Conservation (phyloP, 1,140 invertebrate species). For the Drosophila watanabei region DNA sequence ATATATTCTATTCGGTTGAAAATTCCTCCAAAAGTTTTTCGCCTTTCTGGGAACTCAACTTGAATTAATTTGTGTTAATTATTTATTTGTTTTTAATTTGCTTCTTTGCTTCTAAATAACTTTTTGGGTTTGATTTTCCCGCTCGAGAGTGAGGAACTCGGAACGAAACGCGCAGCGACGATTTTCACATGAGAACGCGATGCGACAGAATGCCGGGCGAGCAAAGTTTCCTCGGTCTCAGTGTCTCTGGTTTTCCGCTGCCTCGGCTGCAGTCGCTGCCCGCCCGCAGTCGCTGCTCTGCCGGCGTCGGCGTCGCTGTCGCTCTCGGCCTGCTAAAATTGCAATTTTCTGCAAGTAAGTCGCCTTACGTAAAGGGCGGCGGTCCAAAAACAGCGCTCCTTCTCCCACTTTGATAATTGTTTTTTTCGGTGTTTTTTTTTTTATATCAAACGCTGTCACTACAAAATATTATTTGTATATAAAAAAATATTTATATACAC, state of each 20-base stretch:
- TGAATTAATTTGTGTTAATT: constrained; percentile 21
- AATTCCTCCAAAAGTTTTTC: constrained; percentile 39
- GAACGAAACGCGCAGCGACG: constrained; percentile 60
- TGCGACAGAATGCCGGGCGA: constrained; percentile 78
- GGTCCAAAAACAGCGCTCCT: constrained; percentile 27
- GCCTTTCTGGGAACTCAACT: constrained; percentile 12
- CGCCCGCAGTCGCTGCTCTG: constrained; percentile 22
- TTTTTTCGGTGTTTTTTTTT: constrained; percentile 28
- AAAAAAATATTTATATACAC: constrained; percentile 40
- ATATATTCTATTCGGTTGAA: constrained; percentile 3
- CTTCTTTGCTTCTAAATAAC: constrained; percentile 15
- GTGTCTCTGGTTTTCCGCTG: constrained; percentile 51
- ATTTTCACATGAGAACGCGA: constrained; percentile 81
- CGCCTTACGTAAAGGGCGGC: constrained; percentile 60
- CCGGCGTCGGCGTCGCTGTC: constrained; percentile 3
- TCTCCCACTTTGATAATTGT: constrained; percentile 34
- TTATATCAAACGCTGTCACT: constrained; percentile 22
- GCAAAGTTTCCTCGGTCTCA: constrained; percentile 47
- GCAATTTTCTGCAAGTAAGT: constrained; percentile 69
- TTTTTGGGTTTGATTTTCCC: constrained; percentile 29
- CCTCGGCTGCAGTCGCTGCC: constrained; percentile 25
- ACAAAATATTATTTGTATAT: constrained; percentile 34
- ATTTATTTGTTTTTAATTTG: constrained; percentile 7
- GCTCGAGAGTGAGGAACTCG: constrained; percentile 34
- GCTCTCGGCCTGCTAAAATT: constrained; percentile 44